phyloP scores from a whole-genome alignment of 2,113 vertebrate genomes.

The Pygoscelis adeliae region DNA sequence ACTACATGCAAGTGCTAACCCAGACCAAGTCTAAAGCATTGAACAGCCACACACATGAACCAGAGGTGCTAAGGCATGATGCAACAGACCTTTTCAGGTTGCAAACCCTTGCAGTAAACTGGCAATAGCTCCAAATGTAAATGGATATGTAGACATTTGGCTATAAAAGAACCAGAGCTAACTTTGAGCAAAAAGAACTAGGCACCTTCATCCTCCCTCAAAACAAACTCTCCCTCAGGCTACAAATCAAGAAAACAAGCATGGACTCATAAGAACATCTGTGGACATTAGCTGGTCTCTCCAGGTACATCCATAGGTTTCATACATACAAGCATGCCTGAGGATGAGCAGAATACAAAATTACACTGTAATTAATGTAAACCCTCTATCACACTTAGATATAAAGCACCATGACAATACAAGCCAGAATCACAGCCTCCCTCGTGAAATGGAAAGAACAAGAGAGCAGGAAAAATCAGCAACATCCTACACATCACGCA shows the following conservation, averaged over 20 bases:
- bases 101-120: neutral
- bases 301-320: neutral
- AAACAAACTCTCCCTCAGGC: neutral
- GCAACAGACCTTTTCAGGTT: neutral
- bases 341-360: neutral
- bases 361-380: neutral
- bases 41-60: neutral
- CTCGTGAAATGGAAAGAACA: neutral
- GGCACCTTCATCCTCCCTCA: neutral
- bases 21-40: neutral
- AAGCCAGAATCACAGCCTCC: neutral
- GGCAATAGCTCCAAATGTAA: neutral
- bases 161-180: neutral
- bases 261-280: neutral
- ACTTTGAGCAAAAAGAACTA: neutral
- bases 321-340: neutral
- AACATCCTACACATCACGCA: neutral
- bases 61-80: neutral
- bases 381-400: neutral
- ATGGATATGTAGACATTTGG: neutral
- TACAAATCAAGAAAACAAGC: neutral
- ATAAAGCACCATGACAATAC: neutral
- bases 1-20: neutral
- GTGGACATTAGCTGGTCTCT: neutral
- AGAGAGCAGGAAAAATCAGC: neutral